Base-by-base conservation (phyloP, 2,888 invertebrate genomes). In the Dendrolimus houi region DNA sequence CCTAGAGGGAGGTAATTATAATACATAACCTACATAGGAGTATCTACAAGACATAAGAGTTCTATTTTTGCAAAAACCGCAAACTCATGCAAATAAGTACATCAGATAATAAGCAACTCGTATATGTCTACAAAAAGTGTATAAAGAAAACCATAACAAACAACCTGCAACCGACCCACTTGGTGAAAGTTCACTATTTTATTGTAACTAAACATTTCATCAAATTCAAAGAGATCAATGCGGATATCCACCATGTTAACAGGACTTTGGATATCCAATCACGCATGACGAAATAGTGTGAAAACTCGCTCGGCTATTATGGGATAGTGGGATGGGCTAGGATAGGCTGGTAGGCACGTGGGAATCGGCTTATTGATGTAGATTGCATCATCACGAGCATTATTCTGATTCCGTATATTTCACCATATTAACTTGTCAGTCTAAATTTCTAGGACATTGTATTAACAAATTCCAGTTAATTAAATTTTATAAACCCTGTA, bases 281-380 rank as follows among this genome's bases (percentile, higher is more conserved):
- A 76, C 69, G 75, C 83, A 73, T 68, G 72, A 77, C 83, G 74
- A 68, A 75, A 78, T 75, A 71, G 87, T 81, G 88, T 84, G 87
- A 87, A 87, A 87, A 85, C 78, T 79, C 29, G 78, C 75, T 68
- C 57, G 65, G 60, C 60, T 59, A 69, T 72, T 74, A 65, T 70
- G 67, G 73, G 67, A 64, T 59, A 61, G 60, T 81, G 82, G 87
- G 81, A 74, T 78, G 73, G 87, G 85, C 79, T 75, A 77, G 82
- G 79, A 75, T 77, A 64, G 47, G 47, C 9, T 47, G 47, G 29
- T 29, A 29, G 81, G 81, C 72, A 59, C 83, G 81, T 87, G 86
- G 85, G 86, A 85, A 85, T 74, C 65, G 56, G 57, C 60, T 56
- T 61, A 53, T 29, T 63, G 60, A 56, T 60, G 68, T 63, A 63